A percentile compares a stretch with the other conserved stretches of the same genome.
These are phyloP conservation scores for Andrena minutula DNA, from an alignment of 2,888 invertebrate species.

Conservation along the genomic window DNA sequence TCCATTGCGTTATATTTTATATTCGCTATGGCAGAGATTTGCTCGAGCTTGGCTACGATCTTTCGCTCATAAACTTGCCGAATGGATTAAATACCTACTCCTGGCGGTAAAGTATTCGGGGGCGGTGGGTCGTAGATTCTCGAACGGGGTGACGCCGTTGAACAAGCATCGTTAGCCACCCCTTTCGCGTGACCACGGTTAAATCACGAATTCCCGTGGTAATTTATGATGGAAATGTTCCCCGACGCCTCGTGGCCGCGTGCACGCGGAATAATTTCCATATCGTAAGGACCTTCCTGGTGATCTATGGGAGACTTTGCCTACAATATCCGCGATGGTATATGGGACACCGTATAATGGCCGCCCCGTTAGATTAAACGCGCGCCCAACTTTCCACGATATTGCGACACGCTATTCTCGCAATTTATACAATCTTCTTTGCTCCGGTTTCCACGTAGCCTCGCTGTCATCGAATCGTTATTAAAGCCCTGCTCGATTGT, in stretches of 20 bases:
- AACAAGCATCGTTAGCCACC: conserved; percentile 38
- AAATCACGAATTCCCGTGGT: conserved; percentile 76
- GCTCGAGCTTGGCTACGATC: no score
- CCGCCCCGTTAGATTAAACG: conserved; percentile 60
- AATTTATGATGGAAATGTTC: conserved; percentile 81
- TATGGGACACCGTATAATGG: conserved; percentile 74
- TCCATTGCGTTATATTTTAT: no score
- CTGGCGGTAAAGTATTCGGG: neutral
- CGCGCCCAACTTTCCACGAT: conserved; percentile 46
- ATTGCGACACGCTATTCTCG: conserved; percentile 27
- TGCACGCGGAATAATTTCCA: conserved; percentile 81
- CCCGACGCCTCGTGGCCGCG: conserved; percentile 66
- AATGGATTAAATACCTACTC: neutral
- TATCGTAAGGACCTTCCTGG: conserved; percentile 77
- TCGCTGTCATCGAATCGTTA: conserved; percentile 25
- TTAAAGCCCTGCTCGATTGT: neutral
- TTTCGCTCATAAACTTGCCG: no score
- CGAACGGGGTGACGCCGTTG: conserved; percentile 31
- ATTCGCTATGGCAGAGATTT: no score
- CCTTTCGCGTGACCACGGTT: conserved; percentile 56
- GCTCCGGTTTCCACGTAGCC: conserved; percentile 1
- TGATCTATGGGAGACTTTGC: conserved; percentile 80
- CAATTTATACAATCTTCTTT: conserved; percentile 39
- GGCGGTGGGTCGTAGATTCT: neutral
- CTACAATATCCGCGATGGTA: conserved; percentile 76